Evolutionary conservation across 2,797 vertebrate species (phyloP).

Genomic region (Selene dorsalis): DNA sequence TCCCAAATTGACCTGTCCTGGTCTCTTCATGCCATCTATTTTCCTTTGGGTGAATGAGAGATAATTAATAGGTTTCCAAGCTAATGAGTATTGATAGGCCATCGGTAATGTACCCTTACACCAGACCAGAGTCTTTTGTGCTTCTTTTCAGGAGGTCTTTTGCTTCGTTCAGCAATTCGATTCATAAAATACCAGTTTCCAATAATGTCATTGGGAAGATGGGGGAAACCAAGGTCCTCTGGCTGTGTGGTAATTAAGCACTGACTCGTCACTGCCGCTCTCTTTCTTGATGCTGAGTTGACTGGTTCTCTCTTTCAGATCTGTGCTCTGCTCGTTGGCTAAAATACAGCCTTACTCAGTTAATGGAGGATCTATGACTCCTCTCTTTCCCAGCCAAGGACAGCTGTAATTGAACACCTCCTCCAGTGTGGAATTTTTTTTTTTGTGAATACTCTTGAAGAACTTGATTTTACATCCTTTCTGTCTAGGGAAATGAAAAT

Average conservation of each 20-base stretch:
- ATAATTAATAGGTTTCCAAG: slow-evolving; percentile 78
- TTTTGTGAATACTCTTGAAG: slow-evolving; percentile 18
- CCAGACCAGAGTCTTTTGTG: slow-evolving; percentile 59
- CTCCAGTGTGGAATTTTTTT: slow-evolving; percentile 1
- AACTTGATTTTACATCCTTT: slow-evolving; percentile 43
- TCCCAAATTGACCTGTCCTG: slow-evolving; percentile 2
- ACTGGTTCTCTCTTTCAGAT: slow-evolving; percentile 42
- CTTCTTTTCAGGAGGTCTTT: slow-evolving; percentile 39
- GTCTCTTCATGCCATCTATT: slow-evolving; percentile 21
- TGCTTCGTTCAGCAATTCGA: slow-evolving; percentile 75
- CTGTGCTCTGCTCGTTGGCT: slow-evolving; percentile 34
- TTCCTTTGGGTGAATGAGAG: slow-evolving; percentile 63
- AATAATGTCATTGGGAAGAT: slow-evolving; percentile 66
- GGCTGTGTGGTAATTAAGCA: slow-evolving; percentile 67
- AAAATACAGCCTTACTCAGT: slow-evolving; percentile 31
- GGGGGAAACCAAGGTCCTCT: slow-evolving; percentile 50
- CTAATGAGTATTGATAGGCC: slow-evolving; percentile 75
- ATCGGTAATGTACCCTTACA: slow-evolving; percentile 65
- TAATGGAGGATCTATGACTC: slow-evolving; percentile 44
- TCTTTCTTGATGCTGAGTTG: slow-evolving; percentile 57
- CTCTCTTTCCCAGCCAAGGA: slow-evolving; percentile 31
- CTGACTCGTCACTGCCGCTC: slow-evolving; percentile 54
- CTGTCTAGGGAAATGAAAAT: slow-evolving; percentile 30
- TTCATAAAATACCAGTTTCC: slow-evolving; percentile 71
- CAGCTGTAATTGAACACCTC: slow-evolving; percentile 45